These are phyloP conservation scores for Polypterus senegalus DNA, from an alignment of 2,113 vertebrate genomes.

Conservation along the genomic window DNA sequence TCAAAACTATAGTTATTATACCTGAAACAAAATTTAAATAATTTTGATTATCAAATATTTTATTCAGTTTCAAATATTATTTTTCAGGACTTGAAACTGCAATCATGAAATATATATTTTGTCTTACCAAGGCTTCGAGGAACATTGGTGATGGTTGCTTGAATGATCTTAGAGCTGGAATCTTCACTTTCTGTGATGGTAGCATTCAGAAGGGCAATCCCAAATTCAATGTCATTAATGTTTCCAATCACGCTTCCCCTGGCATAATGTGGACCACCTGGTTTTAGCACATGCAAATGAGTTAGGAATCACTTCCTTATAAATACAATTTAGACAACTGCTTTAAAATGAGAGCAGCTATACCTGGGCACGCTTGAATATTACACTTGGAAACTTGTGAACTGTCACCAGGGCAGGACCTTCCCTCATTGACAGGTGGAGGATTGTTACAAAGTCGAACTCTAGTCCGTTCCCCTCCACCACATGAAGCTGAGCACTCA, in stretches of 20 bases:
- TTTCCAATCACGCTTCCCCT: slow-evolving; percentile 80
- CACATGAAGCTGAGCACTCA: slow-evolving; percentile 74
- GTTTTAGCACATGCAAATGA: no score
- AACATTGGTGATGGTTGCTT: slow-evolving; percentile 74
- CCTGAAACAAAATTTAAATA: no score
- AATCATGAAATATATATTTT: no score
- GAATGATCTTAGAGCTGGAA: slow-evolving; percentile 51
- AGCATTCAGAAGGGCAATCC: slow-evolving; percentile 74
- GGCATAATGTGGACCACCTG: slow-evolving; percentile 78
- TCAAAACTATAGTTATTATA: no score
- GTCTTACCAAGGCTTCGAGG: slow-evolving; percentile 73
- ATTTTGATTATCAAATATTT: no score
- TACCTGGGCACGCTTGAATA: slow-evolving; percentile 75
- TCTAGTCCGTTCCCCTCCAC: slow-evolving; percentile 70
- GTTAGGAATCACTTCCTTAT: no score
- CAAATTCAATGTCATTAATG: slow-evolving; percentile 83
- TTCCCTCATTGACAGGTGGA: slow-evolving; percentile 46
- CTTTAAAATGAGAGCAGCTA: no score
- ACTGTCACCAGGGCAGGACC: slow-evolving; percentile 71
- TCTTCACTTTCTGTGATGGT: slow-evolving; percentile 52
- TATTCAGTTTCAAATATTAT: no score
- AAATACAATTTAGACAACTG: no score
- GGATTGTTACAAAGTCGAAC: slow-evolving; percentile 66
- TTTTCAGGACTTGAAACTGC: no score
- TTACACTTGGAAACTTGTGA: slow-evolving; percentile 80